These are phyloP conservation scores for Chaetogeoica ovagalla DNA, from an alignment of 2,888 invertebrate species.

Conservation along the genomic window DNA sequence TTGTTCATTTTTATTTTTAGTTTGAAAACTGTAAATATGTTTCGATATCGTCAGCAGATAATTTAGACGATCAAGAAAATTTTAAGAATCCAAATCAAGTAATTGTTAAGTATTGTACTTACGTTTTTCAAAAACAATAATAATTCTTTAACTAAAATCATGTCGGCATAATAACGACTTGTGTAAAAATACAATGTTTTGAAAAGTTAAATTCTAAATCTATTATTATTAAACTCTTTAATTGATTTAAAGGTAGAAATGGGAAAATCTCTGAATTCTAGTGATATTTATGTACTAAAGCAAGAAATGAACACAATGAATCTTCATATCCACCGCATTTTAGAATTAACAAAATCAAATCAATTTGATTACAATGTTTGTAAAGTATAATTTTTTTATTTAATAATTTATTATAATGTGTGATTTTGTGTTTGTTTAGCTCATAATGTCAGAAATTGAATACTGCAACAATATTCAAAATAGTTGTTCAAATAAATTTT, in stretches of 20 bases:
- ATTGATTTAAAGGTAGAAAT: constrained; percentile 8
- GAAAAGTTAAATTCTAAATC: too few relatives aligned
- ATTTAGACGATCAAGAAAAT: constrained; percentile 15
- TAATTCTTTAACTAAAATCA: too few relatives aligned
- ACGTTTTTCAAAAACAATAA: too few relatives aligned
- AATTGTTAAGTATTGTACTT: neutral
- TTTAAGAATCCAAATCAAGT: constrained; percentile 15
- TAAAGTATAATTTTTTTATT: neutral
- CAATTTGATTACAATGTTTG: constrained; percentile 30
- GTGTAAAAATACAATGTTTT: too few relatives aligned
- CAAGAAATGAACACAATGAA: constrained; percentile 34
- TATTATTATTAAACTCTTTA: neutral
- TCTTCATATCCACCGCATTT: constrained; percentile 17
- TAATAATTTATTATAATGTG: neutral
- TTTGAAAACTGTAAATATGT: constrained; percentile 32
- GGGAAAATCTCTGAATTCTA: constrained; percentile 8
- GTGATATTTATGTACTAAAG: constrained; percentile 17
- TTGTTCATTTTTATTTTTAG: constrained; percentile 17
- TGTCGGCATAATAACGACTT: too few relatives aligned
- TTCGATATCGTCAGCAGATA: constrained; percentile 8
- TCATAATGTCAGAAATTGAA: constrained; percentile 44
- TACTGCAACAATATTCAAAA: constrained; percentile 32
- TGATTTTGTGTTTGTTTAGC: constrained; percentile 13
- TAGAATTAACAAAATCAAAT: constrained; percentile 31
- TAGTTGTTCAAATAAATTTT: neutral